A percentile compares a stretch with the other conserved stretches of the same genome.
Evolutionary conservation across 2,888 invertebrate species (phyloP).

Genomic region (Cheilosia soror): DNA sequence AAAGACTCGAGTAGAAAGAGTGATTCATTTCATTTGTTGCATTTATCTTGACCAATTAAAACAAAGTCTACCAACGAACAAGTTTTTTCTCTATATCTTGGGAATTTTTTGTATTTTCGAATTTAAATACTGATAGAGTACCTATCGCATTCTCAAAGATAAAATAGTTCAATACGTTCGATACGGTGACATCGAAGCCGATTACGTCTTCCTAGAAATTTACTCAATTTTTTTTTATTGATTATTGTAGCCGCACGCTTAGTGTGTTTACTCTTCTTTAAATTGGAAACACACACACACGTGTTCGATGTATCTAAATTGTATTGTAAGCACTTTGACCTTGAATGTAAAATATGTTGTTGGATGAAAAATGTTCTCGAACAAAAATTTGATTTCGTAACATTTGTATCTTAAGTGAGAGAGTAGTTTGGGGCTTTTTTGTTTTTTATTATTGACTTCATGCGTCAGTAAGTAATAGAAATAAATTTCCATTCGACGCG

Average conservation of each 20-base stretch:
- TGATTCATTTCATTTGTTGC: slow-evolving; percentile 1
- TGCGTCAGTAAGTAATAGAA: not conserved
- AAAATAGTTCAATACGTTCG: not conserved
- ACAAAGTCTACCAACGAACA: not conserved
- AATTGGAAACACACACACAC: not conserved
- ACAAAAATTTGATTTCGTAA: not conserved
- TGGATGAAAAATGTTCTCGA: slow-evolving; percentile 29
- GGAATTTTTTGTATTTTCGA: not conserved
- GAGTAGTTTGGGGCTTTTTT: too few relatives aligned
- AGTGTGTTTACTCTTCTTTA: not conserved
- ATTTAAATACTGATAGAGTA: not conserved
- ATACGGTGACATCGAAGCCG: slow-evolving; percentile 7
- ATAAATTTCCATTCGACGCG: not conserved
- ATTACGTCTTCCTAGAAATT: slow-evolving; percentile 10
- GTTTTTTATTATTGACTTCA: not conserved
- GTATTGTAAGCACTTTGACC: slow-evolving; percentile 7
- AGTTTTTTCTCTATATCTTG: not conserved
- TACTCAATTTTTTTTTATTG: slow-evolving; percentile 12
- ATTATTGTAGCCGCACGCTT: slow-evolving; percentile 29
- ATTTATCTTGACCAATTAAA: slow-evolving; percentile 2
- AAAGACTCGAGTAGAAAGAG: not conserved
- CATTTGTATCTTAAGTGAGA: not conserved
- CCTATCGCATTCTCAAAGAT: not conserved
- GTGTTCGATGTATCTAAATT: not conserved
- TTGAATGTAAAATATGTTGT: slow-evolving; percentile 21